Evolutionary conservation across 2,888 invertebrate genomes (phyloP), one percentile per base, ranked within the genome.

Genomic region (Rhingia rostrata): DNA sequence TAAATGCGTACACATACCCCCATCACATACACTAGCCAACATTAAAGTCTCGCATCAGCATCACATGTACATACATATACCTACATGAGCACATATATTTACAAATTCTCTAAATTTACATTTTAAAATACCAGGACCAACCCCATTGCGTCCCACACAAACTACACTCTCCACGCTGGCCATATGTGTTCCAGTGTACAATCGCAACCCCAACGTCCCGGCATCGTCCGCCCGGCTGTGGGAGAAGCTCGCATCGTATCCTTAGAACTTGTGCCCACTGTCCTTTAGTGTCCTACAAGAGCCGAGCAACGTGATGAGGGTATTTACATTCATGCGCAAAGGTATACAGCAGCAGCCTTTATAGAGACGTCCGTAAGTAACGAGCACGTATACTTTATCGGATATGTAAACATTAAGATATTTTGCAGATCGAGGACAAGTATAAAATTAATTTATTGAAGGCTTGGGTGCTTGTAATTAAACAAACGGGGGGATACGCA

Each of bases 301-400:
- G 22, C 22, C 22, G 69, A 47, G 47, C 58, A 7, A 53, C 69
- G 45, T 80, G 84, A 84, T 84, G 84, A 84, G 84, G 84, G 84
- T 84, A 84, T 84, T 84, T 80, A 84, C 84, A 84, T 84, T 84
- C 84, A 84, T 84, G 84, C 84, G 84, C 84, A 84, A 84, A 84
- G 84, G 84, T 84, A 74, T 66, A 22, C 22, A 22, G 22, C 2
- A 70, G 67, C 10, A 70, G 60, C 9, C 54, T 43, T 70, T 74
- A 80, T 74, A 84, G 84, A 80, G 80, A 84, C 80, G 84, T 82
- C 81, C 75, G 75, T 72, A 51, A 70, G 78, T 80, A 80, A 80
- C 74, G 67, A 72, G 67, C 80, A 80, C 80, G 80, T 80, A 80
- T 78, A 78, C 63, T 70, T 78, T 80, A 80, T 80, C 66, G 84